Evolutionary conservation across 1,140 invertebrate species (phyloP).

Genomic region (Platyura marginata): DNA sequence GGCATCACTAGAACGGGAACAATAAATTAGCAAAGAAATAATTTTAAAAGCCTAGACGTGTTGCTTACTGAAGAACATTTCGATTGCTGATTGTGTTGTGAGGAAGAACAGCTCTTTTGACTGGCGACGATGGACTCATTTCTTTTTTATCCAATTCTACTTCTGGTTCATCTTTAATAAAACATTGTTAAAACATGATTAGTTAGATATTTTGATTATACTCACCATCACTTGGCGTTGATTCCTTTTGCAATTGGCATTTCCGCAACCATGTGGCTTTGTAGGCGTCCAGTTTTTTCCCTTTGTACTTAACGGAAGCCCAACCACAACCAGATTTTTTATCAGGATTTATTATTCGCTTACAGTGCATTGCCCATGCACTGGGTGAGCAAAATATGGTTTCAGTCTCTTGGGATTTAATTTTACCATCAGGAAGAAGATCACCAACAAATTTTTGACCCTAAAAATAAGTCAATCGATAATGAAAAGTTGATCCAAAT

Average conservation of each 20-base stretch:
- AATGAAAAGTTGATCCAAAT: neutral
- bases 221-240: constrained; percentile 20
- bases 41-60: neutral
- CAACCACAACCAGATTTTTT: constrained; percentile 85
- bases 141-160: constrained; percentile 35
- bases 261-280: constrained; percentile 68
- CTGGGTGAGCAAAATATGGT: constrained; percentile 78
- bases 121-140: constrained; percentile 28
- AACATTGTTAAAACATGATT: neutral
- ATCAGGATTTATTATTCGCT: constrained; percentile 74
- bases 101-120: constrained; percentile 42
- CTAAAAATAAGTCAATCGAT: constrained; percentile 23
- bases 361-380: constrained; percentile 82
- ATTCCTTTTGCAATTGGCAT: constrained; percentile 34
- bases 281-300: constrained; percentile 70
- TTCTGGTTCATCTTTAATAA: constrained; percentile 10
- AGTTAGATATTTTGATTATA: too few species aligned
- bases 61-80: constrained; percentile 44
- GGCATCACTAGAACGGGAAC: constrained; percentile 48
- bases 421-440: constrained; percentile 68
- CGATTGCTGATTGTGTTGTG: constrained; percentile 48
- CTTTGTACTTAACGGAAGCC: constrained; percentile 68
- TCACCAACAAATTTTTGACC: constrained; percentile 81
- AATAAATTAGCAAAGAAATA: neutral
- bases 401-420: constrained; percentile 71